Conservation (phyloP, 2,113 vertebrate genomes). For the Nothobranchius furzeri region DNA sequence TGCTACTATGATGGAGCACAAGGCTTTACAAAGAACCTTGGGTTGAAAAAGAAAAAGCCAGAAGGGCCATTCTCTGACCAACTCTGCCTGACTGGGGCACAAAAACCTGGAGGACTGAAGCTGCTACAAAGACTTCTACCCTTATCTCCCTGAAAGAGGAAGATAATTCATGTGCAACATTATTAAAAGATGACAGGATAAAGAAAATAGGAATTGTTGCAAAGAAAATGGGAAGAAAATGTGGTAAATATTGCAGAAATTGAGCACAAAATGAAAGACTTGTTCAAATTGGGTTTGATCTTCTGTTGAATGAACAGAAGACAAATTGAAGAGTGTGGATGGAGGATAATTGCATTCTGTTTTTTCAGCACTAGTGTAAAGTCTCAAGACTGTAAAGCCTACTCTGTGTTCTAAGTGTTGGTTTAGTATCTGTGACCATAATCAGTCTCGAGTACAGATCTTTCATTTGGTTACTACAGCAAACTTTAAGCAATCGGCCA, state of each 20-base stretch:
- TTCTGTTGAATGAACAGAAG: slow-evolving; percentile 48
- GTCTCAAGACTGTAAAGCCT: slow-evolving; percentile 71
- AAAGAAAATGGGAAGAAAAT: slow-evolving; percentile 39
- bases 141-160: slow-evolving; percentile 46
- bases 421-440: slow-evolving; percentile 77
- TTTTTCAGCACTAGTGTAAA: slow-evolving; percentile 72
- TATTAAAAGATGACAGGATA: slow-evolving; percentile 50
- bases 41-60: slow-evolving; percentile 10
- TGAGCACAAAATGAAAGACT: background rate
- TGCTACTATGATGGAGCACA: slow-evolving; percentile 34
- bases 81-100: slow-evolving; percentile 34
- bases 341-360: slow-evolving; percentile 60
- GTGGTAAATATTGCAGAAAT: slow-evolving; percentile 37
- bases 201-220: slow-evolving; percentile 45
- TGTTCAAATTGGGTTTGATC: slow-evolving; percentile 60
- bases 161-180: slow-evolving; percentile 32
- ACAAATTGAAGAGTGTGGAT: slow-evolving; percentile 42
- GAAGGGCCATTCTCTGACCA: slow-evolving; percentile 12
- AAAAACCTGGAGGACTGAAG: slow-evolving; percentile 34
- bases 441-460: slow-evolving; percentile 61
- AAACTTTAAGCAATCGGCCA: slow-evolving; percentile 19
- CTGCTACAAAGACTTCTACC: slow-evolving; percentile 48
- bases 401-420: slow-evolving; percentile 76
- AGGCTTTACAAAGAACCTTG: slow-evolving; percentile 56
- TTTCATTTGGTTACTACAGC: slow-evolving; percentile 64